A percentile compares a stretch with the other conserved stretches of the same genome.
These are phyloP conservation scores for Heteropelma amictum DNA, from an alignment of 2,888 invertebrate genomes.

Conservation along the genomic window DNA sequence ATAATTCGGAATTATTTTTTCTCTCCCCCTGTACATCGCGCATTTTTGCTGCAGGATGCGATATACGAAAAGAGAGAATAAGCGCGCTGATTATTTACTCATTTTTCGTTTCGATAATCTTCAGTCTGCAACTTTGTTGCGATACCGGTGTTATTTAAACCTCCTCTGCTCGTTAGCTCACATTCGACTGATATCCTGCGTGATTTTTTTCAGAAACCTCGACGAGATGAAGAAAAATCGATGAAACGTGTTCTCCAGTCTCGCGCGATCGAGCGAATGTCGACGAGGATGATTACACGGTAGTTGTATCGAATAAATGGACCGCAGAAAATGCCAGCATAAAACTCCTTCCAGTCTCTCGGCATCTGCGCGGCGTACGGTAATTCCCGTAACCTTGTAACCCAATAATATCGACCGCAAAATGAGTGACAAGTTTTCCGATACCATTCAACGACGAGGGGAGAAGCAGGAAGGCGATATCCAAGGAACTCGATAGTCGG, in stretches of 20 bases:
- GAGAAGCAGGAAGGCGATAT: no score
- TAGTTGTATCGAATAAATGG: background rate
- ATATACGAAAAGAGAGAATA: slow-evolving; percentile 4
- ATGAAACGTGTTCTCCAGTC: background rate
- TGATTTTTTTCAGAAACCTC: no score
- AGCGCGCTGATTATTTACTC: no score
- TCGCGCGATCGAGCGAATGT: background rate
- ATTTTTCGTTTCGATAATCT: no score
- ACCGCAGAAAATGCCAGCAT: background rate
- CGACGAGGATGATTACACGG: background rate
- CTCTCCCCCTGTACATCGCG: no score
- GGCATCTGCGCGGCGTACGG: background rate
- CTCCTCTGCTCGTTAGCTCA: no score
- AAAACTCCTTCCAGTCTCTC: background rate
- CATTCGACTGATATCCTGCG: no score
- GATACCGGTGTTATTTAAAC: no score
- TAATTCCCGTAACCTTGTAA: slow-evolving; percentile 36
- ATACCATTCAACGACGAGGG: slow-evolving; percentile 1
- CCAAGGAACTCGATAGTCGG: slow-evolving; percentile 11
- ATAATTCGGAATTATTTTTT: no score
- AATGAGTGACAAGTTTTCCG: background rate
- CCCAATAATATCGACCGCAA: slow-evolving; percentile 41
- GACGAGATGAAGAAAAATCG: no score
- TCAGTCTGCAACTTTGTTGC: no score
- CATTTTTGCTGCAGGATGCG: no score